Base-by-base conservation (phyloP, 2,113 vertebrate genomes). In the Tachysurus vachellii region DNA sequence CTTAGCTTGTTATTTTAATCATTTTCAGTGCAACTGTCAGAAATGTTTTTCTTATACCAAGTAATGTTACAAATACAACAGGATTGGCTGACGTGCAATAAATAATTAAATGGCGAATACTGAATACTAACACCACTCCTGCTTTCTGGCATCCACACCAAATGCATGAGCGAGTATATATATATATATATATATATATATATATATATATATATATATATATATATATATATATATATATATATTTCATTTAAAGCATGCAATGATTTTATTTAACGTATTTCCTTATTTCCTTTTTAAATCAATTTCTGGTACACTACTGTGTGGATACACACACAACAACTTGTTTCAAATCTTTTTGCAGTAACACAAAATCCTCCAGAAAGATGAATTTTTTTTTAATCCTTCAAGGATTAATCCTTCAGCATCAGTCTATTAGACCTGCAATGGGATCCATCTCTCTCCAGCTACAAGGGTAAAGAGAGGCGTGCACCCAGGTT, bases 381-480 rank as follows among this genome's bases (percentile, higher is more conserved):
- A 81, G 54, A 79, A 23, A 68, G n/a, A 56, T 75, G 83, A 71
- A 50, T 64, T 79, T 84, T 84, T 50, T 75, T 76, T 47, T 75
- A 23, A 88, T 88, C 83, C 85, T 84, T 85, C 83, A 88, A 88
- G 68, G 76, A 88, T 42, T 81, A 88, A 88, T 88, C 77, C 66
- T 82, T 75, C 44, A 76, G 59, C 16, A 70, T 59, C 76, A 81
- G 36, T 71, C 59, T 50, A 85, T 83, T 81, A 79, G n/a, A 75
- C 70, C 82, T 73, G 87, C 66, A 85, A 82, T 85, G 42, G 53
- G 76, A 85, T 82, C 62, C 26, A 82, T 85, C 79, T 82, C 77
- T 62, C 57, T 54, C 68, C 59, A 76, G 68, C 77, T 80, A 70
- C 79, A 42, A 61, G 21, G 42, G 83, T 53, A 82, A 56, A 66